phyloP scores from a whole-genome alignment of 1,140 invertebrate species.

The Lutraria rhynchaena region DNA sequence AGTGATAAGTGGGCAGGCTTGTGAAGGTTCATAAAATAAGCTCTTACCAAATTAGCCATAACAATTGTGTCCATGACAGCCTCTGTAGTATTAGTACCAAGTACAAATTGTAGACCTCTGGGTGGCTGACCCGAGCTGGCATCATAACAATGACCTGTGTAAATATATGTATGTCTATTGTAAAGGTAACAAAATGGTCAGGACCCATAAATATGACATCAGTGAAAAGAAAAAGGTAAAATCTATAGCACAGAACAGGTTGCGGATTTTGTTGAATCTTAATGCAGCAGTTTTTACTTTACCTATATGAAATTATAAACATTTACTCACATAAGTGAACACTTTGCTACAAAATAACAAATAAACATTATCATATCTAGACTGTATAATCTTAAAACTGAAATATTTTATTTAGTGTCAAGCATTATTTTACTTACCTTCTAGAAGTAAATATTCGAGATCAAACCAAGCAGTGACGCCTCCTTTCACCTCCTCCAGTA shows the following conservation, averaged over 20 bases:
- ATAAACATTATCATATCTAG: background rate
- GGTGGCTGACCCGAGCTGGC: constrained; percentile 95
- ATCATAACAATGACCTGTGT: constrained; percentile 95
- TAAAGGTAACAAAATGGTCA: no score
- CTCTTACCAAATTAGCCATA: constrained; percentile 95
- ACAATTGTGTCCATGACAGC: constrained; percentile 98
- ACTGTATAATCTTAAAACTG: background rate
- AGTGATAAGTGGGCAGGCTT: no score
- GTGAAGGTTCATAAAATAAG: background rate
- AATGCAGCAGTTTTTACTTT: no score
- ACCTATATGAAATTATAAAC: no score
- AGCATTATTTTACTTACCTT: constrained; percentile 85
- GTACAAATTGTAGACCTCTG: constrained; percentile 96
- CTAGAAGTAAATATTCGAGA: constrained; percentile 94
- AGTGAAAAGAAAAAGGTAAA: no score
- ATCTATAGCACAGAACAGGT: no score
- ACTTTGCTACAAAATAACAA: background rate
- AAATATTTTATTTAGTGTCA: background rate
- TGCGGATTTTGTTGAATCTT: no score
- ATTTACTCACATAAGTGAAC: background rate
- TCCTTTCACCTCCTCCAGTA: constrained; percentile 84
- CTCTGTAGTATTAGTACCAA: constrained; percentile 92
- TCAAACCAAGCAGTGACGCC: constrained; percentile 91
- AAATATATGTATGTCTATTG: no score
- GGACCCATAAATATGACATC: no score